A percentile compares a stretch with the other conserved stretches of the same genome.
Conservation (phyloP, 2,113 vertebrate genomes). For the Paracanthobrama guichenoti region DNA sequence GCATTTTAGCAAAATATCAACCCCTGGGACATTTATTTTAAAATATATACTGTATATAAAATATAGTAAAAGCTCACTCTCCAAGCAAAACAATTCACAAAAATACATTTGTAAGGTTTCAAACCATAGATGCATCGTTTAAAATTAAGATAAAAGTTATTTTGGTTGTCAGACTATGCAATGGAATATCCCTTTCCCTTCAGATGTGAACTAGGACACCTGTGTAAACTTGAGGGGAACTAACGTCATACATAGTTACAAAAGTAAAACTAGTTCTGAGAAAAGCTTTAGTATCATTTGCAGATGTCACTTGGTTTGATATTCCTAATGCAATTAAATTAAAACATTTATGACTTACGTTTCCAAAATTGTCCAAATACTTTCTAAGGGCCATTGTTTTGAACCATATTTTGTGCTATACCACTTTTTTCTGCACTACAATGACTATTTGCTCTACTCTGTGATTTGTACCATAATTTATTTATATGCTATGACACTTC, state of each 20-base stretch:
- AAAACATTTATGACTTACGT: background rate
- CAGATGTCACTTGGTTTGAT: background rate
- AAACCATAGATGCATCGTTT: background rate
- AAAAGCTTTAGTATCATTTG: background rate
- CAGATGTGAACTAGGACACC: background rate
- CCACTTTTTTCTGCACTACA: too few relatives aligned
- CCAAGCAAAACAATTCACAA: background rate
- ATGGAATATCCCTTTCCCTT: background rate
- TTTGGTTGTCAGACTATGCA: background rate
- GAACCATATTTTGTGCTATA: too few relatives aligned
- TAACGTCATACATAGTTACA: background rate
- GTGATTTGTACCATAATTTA: background rate
- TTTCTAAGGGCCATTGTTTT: background rate
- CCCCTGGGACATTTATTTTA: too few relatives aligned
- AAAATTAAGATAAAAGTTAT: background rate
- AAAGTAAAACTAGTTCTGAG: background rate
- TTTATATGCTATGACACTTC: background rate
- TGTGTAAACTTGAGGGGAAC: background rate
- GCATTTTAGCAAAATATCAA: too few relatives aligned
- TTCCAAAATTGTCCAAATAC: background rate
- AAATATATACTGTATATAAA: too few relatives aligned
- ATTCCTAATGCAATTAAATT: background rate
- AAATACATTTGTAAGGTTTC: background rate
- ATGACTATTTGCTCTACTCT: background rate
- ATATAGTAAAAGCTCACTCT: too few relatives aligned